phyloP scores from a whole-genome alignment of 1,140 invertebrate genomes.

The honey bee (Apis mellifera) region DNA sequence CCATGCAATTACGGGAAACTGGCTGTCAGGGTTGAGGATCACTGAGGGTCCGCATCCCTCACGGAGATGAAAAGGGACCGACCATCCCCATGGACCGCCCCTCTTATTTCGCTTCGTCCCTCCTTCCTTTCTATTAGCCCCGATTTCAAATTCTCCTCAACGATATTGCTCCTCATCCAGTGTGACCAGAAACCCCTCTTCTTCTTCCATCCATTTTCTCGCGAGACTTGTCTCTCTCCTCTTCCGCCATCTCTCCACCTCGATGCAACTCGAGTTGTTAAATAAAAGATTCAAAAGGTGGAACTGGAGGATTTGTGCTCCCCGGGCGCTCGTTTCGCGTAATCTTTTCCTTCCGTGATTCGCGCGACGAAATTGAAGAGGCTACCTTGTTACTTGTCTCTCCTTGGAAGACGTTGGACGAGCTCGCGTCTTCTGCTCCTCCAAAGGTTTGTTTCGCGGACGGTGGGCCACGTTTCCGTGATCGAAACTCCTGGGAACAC shows the following conservation, averaged over 20 bases:
- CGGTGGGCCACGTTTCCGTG: neutral
- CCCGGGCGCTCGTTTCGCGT: slow-evolving; percentile 8
- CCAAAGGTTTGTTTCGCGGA: no score
- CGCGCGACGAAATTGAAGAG: neutral
- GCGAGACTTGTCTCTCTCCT: neutral
- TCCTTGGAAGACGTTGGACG: neutral
- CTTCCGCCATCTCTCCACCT: no score
- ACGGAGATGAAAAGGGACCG: slow-evolving; percentile 57
- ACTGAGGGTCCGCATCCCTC: slow-evolving; percentile 43
- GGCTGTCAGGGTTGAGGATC: slow-evolving; percentile 56
- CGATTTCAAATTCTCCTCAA: slow-evolving; percentile 34
- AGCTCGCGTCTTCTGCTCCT: neutral
- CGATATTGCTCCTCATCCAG: slow-evolving; percentile 13
- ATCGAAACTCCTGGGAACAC: no score
- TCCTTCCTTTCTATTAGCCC: slow-evolving; percentile 38
- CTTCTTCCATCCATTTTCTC: neutral
- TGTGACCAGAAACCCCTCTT: neutral
- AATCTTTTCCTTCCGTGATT: neutral
- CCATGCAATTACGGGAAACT: slow-evolving; percentile 42
- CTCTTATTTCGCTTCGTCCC: slow-evolving; percentile 48
- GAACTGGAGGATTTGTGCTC: neutral
- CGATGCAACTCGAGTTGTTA: neutral
- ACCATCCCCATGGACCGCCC: slow-evolving; percentile 28
- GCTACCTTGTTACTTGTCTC: no score
- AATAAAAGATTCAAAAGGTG: slow-evolving; percentile 23